Conservation (phyloP, 1,140 invertebrate genomes). For the Oedothorax gibbosus region DNA sequence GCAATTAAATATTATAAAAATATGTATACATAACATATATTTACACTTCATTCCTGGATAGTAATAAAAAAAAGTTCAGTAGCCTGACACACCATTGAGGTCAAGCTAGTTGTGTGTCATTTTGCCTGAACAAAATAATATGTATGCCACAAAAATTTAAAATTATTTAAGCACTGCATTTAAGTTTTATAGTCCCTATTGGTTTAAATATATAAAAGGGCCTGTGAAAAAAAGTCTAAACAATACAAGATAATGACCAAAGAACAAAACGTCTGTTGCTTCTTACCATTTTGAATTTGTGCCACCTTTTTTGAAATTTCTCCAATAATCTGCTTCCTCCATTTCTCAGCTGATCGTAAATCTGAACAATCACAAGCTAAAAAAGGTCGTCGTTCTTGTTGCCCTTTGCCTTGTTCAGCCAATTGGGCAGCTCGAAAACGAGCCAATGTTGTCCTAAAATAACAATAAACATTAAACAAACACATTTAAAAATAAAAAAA, state of each 20-base stretch:
- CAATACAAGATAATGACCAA: background rate
- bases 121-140: no score
- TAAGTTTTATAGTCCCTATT: no score
- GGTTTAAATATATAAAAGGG: no score
- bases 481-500: background rate
- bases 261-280: background rate
- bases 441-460: constrained; percentile 89
- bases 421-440: constrained; percentile 94
- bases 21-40: background rate
- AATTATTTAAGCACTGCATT: no score
- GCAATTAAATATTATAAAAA: constrained; percentile 60
- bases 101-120: no score
- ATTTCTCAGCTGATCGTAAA: constrained; percentile 91
- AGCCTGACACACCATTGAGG: no score
- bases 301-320: constrained; percentile 99
- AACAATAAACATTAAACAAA: constrained; percentile 6
- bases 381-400: constrained; percentile 86
- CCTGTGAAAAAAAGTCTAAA: constrained; percentile 26
- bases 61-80: no score
- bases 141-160: no score
- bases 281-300: constrained; percentile 94
- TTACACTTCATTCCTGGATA: no score
- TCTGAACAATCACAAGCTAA: constrained; percentile 93
- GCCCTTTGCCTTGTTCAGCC: constrained; percentile 78
- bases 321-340: constrained; percentile 93